A percentile compares a stretch with the other conserved stretches of the same genome.
These are phyloP conservation scores for Polymixis flavicincta DNA, from an alignment of 2,888 invertebrate species.

Conservation along the genomic window DNA sequence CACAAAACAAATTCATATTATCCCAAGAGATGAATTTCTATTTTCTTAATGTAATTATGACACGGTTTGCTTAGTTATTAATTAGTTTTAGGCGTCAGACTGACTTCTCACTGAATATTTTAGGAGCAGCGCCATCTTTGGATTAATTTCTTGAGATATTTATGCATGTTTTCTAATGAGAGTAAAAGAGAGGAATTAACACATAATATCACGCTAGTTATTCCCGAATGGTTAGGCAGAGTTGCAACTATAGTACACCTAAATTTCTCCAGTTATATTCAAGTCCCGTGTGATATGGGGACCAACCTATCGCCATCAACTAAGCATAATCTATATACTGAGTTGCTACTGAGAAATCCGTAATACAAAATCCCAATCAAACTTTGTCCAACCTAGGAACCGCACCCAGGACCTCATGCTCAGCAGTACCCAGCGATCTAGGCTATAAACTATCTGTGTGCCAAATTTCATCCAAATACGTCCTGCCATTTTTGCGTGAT, in stretches of 20 bases:
- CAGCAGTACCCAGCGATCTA: too few species aligned
- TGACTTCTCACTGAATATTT: constrained; percentile 44
- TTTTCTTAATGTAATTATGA: constrained; percentile 39
- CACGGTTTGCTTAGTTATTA: constrained; percentile 29
- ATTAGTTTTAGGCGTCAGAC: constrained; percentile 32
- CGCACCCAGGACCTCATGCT: not conserved
- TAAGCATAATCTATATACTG: not conserved
- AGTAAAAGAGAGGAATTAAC: not conserved
- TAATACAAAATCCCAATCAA: not conserved
- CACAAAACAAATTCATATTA: not conserved
- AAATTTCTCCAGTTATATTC: not conserved
- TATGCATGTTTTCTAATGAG: constrained; percentile 7
- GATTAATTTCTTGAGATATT: constrained; percentile 26
- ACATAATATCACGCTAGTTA: not conserved
- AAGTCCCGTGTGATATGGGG: not conserved
- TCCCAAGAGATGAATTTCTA: not conserved
- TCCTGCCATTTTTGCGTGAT: too few species aligned
- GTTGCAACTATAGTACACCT: not conserved
- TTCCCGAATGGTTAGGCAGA: not conserved
- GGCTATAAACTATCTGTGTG: too few species aligned
- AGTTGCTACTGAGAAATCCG: not conserved
- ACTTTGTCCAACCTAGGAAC: not conserved
- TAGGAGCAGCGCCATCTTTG: constrained; percentile 17
- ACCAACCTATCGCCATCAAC: not conserved
- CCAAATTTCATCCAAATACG: too few species aligned